A percentile compares a stretch with the other conserved stretches of the same genome.
Conservation (phyloP, 2,113 vertebrate species). For the Cygnus atratus region DNA sequence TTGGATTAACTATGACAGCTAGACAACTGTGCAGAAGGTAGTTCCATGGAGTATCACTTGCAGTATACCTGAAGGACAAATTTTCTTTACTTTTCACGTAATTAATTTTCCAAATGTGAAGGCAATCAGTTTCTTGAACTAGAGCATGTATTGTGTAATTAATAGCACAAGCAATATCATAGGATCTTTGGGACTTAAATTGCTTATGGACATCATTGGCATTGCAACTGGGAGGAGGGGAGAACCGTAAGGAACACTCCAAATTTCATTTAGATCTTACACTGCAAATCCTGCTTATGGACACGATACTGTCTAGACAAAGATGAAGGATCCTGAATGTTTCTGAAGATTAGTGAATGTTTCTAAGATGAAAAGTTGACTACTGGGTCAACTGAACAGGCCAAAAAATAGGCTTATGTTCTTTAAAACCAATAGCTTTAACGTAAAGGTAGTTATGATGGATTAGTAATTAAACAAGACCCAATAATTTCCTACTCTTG, state of each 20-base stretch:
- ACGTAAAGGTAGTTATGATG: neutral
- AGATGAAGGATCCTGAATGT: neutral
- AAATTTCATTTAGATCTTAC: neutral
- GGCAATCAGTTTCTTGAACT: neutral
- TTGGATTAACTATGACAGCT: neutral
- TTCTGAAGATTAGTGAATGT: neutral
- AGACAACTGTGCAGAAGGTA: neutral
- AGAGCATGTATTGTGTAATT: neutral
- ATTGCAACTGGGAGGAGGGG: neutral
- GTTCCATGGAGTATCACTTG: neutral
- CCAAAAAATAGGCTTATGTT: neutral
- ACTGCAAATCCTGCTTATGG: neutral
- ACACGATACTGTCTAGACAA: neutral
- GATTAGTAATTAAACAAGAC: slow-evolving; percentile 24
- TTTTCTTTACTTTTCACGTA: neutral
- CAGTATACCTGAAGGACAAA: slow-evolving; percentile 46
- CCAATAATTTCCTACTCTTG: neutral
- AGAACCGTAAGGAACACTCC: neutral
- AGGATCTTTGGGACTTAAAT: neutral
- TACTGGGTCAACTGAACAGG: neutral
- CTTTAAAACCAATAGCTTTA: neutral
- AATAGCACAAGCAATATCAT: neutral
- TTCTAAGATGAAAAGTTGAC: neutral
- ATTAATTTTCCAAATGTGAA: neutral
- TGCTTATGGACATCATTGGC: neutral